Evolutionary conservation across 2,888 invertebrate species (phyloP), one percentile per base, ranked within the genome.

Genomic region (Xanthia icteritia): DNA sequence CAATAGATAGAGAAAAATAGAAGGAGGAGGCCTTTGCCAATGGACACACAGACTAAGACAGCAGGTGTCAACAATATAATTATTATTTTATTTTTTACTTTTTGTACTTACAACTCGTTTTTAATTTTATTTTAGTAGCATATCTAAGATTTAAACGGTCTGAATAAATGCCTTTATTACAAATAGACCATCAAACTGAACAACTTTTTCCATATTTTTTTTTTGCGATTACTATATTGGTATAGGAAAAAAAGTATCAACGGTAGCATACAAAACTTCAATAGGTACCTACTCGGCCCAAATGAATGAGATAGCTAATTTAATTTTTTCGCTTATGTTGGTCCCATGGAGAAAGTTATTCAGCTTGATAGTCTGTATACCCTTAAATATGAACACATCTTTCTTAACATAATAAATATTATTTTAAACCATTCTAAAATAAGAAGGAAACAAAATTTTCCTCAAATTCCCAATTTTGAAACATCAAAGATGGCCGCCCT

Each of bases 401-500:
- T 56, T 56, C 20, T 20, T 39, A 64, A 36, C 4, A 11, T 39
- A 15, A 27, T 3, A 31, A 45, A 45, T 23, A 27, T 45, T 23
- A 11, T 23, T 65, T 42, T 23, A 0, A 17, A 27, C 42, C 42
- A 13, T 23, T 36, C n/a, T n/a, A n/a, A n/a, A n/a, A 48, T 5
- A 31, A 51, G 0, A 23, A 51, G 23, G 48, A 23, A 51, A 20
- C 5, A 5, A 23, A 2, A 5, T 17, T 61, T 54, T 54, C 31
- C 17, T 1, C 11, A n/a, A 58, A 51, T 48, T 61, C 45, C 60
- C 48, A 9, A 31, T 42, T 48, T 3, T 31, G 6, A 23, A 27
- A 17, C 17, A 23, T 42, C 9, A 11, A 58, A 63, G 11, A 45
- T 87, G 88, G 85, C 27, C 2, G 20, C 75, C 70, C 39, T 75